Conservation (phyloP, 1,140 invertebrate species). For the Nymphalis io region DNA sequence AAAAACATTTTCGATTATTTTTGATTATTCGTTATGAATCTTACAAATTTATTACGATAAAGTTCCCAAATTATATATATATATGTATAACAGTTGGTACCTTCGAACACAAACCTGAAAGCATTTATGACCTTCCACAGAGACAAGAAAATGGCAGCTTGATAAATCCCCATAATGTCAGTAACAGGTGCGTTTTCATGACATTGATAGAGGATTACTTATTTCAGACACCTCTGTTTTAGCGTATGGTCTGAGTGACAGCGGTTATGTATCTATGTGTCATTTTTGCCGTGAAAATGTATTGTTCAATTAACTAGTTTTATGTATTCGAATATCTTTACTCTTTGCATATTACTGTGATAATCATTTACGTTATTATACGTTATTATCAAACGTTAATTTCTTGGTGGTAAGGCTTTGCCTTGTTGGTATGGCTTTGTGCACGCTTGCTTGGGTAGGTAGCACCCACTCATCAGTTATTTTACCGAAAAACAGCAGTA, state of each 20-base stretch:
- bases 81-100: not conserved
- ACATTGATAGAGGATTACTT: constrained; percentile 39
- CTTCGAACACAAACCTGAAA: constrained; percentile 2
- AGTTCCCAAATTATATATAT: not conserved
- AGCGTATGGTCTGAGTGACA: constrained; percentile 18
- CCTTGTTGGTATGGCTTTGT: too few species aligned
- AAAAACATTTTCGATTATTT: too few species aligned
- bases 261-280: not conserved
- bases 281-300: not conserved
- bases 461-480: too few species aligned
- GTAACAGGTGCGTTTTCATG: constrained; percentile 39
- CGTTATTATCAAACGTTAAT: too few species aligned
- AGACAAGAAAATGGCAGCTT: constrained; percentile 21
- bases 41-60: not conserved
- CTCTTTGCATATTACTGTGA: too few species aligned
- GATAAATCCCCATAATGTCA: constrained; percentile 36
- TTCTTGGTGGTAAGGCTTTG: too few species aligned
- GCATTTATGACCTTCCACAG: constrained; percentile 15
- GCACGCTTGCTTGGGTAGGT: too few species aligned
- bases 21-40: not conserved
- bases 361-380: too few species aligned
- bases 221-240: constrained; percentile 33
- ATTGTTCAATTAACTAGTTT: not conserved
- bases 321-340: not conserved
- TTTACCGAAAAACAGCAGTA: too few species aligned